Evolutionary conservation across 2,113 vertebrate species (phyloP).

Genomic region (Columba livia): DNA sequence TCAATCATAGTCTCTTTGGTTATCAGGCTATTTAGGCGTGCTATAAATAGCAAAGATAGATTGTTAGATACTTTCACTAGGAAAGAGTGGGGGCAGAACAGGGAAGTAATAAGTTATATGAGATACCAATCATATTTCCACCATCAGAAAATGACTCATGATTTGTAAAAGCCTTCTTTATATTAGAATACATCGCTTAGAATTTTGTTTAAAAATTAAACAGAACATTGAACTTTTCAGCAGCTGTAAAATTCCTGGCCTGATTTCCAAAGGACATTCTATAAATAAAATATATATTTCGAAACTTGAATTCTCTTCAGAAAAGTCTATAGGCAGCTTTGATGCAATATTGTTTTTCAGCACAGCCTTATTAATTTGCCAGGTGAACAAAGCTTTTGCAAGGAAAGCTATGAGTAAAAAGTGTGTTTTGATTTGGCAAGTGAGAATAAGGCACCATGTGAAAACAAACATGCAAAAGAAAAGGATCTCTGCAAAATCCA

Average conservation of each 20-base stretch:
- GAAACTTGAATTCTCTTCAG: not conserved
- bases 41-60: conserved; percentile 53
- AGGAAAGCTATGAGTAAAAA: not conserved
- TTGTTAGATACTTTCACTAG: conserved; percentile 21
- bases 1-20: not conserved
- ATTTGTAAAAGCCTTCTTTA: conserved; percentile 39
- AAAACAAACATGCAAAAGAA: not conserved
- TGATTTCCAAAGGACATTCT: not conserved
- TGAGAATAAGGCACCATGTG: not conserved
- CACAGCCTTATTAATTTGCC: not conserved
- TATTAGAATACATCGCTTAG: conserved; percentile 7
- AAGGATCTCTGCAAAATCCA: not conserved
- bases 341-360: not conserved
- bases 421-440: not conserved
- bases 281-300: conserved; percentile 27
- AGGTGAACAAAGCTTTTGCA: not conserved
- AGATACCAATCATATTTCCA: conserved; percentile 49
- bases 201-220: conserved; percentile 66
- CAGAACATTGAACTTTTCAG: conserved; percentile 5
- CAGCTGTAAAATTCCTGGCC: conserved; percentile 35
- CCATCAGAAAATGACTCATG: conserved; percentile 45
- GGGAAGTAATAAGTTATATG: conserved; percentile 57
- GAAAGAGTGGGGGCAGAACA: not conserved
- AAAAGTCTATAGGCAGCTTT: not conserved
- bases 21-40: not conserved